Evolutionary conservation across 2,797 vertebrate species (phyloP), one percentile per base, ranked within the genome.

Genomic region (Sciurus carolinensis): DNA sequence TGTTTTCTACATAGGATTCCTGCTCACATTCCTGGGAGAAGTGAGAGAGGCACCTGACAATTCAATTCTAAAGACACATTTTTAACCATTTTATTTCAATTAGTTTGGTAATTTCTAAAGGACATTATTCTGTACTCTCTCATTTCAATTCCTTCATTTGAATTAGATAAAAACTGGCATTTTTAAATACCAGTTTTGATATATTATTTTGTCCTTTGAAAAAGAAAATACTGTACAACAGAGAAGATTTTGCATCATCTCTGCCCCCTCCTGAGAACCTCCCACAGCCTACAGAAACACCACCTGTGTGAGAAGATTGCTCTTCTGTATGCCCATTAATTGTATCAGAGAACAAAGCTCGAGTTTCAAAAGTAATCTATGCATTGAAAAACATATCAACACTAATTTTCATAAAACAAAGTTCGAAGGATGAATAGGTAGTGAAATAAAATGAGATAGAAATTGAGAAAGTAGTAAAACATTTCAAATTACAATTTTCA

Each of bases 321-420:
- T 36, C n/a, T 69, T 30, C 15, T 80, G 4, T 47, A 33, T 24
- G 54, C 15, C 20, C 76, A 50, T 36, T 18, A 91, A 59, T 44
- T 42, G 11, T 69, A 2, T 20, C 15, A 92, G 7, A 90, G 47
- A n/a, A 14, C 10, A 39, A 69, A 72, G 8, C 4, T 89, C 12
- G 8, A 22, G 1, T 18, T 90, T 76, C 39, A 88, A 85, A 18
- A 76, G 47, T 66, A 66, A 83, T 62, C 24, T 67, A 4, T 88
- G 39, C 73, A 82, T 89, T 94, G 79, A 75, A 89, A 42, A 88
- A 57, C 3, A 14, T 22, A 62, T n/a, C 50, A 75, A 67, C 57
- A 94, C 20, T 54, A n/a, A 85, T 90, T 94, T 72, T 95, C 13
- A 76, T 80, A 54, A 95, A 11, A 82, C 8, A 72, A 88, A 28